phyloP scores from a whole-genome alignment of 2,113 vertebrate genomes.

The Neomonachus schauinslandi region DNA sequence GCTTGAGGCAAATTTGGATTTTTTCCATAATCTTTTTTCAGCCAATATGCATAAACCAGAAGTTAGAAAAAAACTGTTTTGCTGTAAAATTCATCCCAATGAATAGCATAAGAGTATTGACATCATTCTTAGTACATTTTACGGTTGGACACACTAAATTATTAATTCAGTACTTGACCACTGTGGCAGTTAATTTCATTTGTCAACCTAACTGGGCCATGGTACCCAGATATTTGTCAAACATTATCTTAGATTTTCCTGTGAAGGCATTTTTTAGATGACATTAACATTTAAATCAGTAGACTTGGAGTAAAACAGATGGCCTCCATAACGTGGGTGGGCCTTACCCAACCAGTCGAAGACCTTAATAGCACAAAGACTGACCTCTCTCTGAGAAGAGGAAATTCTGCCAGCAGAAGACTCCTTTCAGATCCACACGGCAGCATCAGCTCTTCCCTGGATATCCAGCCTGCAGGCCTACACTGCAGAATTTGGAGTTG shows the following conservation, averaged over 20 bases:
- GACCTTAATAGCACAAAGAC: not conserved
- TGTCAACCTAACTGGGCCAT: not conserved
- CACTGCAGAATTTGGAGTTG: not conserved
- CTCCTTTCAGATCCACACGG: no score
- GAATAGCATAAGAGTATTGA: not conserved
- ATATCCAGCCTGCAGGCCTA: not conserved
- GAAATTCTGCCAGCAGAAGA: not conserved
- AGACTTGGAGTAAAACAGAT: not conserved
- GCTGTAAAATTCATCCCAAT: not conserved
- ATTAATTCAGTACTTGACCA: not conserved
- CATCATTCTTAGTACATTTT: not conserved
- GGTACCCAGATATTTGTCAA: not conserved
- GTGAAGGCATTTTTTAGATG: not conserved
- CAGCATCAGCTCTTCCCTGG: not conserved
- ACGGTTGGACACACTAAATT: not conserved
- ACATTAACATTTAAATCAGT: not conserved
- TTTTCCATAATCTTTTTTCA: not conserved
- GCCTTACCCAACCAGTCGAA: not conserved
- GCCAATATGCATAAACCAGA: not conserved
- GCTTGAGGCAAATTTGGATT: constrained; percentile 23
- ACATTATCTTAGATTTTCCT: not conserved
- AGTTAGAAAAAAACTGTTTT: not conserved
- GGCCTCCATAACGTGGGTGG: not conserved
- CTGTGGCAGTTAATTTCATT: not conserved
- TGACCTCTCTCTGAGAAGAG: not conserved